These are phyloP conservation scores for Eubasilissa splendida DNA, from an alignment of 2,888 invertebrate species.

Conservation along the genomic window DNA sequence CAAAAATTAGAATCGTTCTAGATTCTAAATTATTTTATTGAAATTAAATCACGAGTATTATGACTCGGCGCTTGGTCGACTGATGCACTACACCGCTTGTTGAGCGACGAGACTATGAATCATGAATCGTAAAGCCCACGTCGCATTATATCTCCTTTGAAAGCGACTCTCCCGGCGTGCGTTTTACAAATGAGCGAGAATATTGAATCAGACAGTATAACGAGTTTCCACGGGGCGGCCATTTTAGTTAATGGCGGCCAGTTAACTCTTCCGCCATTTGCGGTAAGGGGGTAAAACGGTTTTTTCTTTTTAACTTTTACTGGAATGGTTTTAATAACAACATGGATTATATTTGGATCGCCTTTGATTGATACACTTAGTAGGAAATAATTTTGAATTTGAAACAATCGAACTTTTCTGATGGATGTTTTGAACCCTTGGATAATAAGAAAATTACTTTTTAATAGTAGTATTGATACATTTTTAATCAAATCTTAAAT, in stretches of 20 bases:
- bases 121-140: background rate
- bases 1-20: too few relatives aligned
- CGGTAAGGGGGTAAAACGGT: background rate
- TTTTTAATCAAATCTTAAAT: too few relatives aligned
- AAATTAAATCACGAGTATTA: too few relatives aligned
- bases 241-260: background rate
- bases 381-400: background rate
- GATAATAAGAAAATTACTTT: too few relatives aligned
- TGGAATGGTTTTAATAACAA: background rate
- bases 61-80: too few relatives aligned
- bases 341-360: background rate
- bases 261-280: conserved; percentile 12
- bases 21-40: too few relatives aligned
- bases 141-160: background rate
- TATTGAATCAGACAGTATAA: conserved; percentile 25
- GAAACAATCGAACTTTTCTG: too few relatives aligned
- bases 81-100: too few relatives aligned
- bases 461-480: too few relatives aligned
- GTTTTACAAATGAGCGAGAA: conserved; percentile 19
- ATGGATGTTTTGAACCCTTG: too few relatives aligned
- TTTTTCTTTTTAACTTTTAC: background rate
- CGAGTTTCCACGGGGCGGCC: conserved; percentile 10
- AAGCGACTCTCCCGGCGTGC: conserved; percentile 5
- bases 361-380: background rate
- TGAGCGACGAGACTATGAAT: background rate